These are phyloP conservation scores for Agrenia bidenticulata DNA, from an alignment of 2,888 invertebrate species.

Conservation along the genomic window DNA sequence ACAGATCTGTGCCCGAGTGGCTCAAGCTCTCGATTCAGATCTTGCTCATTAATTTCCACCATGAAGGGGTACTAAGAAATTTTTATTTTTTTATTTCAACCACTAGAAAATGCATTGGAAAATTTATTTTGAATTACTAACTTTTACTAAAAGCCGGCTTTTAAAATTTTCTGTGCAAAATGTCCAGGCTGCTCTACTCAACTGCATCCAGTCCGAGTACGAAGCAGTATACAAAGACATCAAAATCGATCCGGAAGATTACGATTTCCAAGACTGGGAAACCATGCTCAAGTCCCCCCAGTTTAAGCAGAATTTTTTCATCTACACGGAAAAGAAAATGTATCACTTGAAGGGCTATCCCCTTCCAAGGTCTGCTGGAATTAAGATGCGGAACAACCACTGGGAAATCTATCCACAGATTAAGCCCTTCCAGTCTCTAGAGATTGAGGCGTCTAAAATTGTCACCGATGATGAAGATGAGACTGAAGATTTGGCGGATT, in stretches of 20 bases:
- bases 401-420: conserved; percentile 1
- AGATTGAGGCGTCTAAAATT: too few relatives aligned
- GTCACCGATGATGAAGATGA: too few relatives aligned
- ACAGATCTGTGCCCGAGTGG: conserved; percentile 15
- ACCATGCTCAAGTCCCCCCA: conserved; percentile 6
- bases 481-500: too few relatives aligned
- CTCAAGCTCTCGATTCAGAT: conserved; percentile 6
- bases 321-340: conserved; percentile 6
- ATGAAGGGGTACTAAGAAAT: not conserved
- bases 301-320: conserved; percentile 11
- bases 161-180: not conserved
- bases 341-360: not conserved
- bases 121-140: too few relatives aligned
- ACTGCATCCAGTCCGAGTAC: conserved; percentile 1
- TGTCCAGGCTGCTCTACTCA: not conserved
- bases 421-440: not conserved
- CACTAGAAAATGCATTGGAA: conserved; percentile 7
- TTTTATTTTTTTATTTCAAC: not conserved
- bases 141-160: not conserved
- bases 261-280: conserved; percentile 12
- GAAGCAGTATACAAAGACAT: not conserved
- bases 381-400: not conserved
- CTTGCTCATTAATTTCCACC: conserved; percentile 13
- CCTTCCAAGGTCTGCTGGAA: not conserved
- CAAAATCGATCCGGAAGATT: not conserved